Percentiles rank a stretch among this genome's conserved stretches.
phyloP scores from a whole-genome alignment of 92 coral and sea anemone species.

The Palythoa caribaeorum region DNA sequence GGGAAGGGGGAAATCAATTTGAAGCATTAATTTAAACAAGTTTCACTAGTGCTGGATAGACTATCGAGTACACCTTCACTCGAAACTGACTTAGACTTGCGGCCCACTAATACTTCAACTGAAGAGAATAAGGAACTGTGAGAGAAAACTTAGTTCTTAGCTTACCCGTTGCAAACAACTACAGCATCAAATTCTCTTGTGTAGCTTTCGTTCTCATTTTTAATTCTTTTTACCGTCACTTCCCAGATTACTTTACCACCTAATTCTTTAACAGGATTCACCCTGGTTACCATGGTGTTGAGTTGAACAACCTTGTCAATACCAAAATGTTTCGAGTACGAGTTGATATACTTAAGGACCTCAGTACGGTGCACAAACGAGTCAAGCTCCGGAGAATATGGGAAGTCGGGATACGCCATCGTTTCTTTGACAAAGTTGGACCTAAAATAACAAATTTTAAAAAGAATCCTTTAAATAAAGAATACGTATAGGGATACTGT shows the following conservation, averaged over 20 bases:
- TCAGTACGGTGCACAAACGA: conserved; percentile 64
- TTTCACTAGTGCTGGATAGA: no score
- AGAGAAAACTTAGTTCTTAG: neutral
- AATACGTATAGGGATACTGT: no score
- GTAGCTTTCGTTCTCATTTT: conserved; percentile 34
- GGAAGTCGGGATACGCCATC: conserved; percentile 89
- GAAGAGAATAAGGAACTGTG: neutral
- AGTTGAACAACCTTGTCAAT: conserved; percentile 68
- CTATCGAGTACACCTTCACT: neutral
- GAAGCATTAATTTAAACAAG: no score
- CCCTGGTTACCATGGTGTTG: conserved; percentile 66
- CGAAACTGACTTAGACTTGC: neutral
- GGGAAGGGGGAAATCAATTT: no score
- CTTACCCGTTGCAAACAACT: conserved; percentile 92
- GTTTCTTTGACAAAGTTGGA: conserved; percentile 88
- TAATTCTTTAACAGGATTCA: conserved; percentile 59
- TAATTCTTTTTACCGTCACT: conserved; percentile 67
- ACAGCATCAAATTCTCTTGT: conserved; percentile 77
- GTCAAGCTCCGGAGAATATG: conserved; percentile 69
- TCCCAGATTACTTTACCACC: conserved; percentile 69
- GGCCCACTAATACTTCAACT: neutral
- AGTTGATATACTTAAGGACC: conserved; percentile 74
- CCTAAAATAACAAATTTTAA: conserved; percentile 33
- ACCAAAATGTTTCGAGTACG: conserved; percentile 74
- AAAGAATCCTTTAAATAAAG: no score